Base-by-base conservation (phyloP, 2,113 vertebrate genomes). In the Rana temporaria region DNA sequence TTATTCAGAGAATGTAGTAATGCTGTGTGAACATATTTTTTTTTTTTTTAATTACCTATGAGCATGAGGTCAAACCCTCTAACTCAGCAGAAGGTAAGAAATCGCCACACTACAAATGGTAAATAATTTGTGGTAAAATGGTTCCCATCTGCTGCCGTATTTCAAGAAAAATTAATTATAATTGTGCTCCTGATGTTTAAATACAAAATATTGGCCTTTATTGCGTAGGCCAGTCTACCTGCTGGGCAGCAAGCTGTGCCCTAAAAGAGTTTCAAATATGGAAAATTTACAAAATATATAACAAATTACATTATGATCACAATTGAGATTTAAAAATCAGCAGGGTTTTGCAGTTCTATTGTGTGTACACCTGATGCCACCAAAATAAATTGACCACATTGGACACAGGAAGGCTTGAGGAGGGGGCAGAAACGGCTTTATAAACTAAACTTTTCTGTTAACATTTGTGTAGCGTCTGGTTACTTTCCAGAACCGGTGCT, bases 261-360 rank as follows among this genome's bases (percentile, higher is more conserved):
- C 79, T 81, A 60, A 70, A 22, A 38, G 66, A 60, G 30, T 72
- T 64, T 81, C 1, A 65, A 19, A 34, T 8, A 73, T 73, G 79
- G 79, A 52, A 55, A 65, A 64, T 73, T 56, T 42, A 17, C 68
- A 81, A 73, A 32, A 34, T 22, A 55, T 73, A 52, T 56, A 42
- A 53, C 34, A 73, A 64, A 81, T 63, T 32, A 12, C 18, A 55
- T 81, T 81, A 55, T 65, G 65, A 65, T 65, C 34, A 72, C 14
- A 55, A 53, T 18, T 15, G 24, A 72, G 57, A 55, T 65, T 73
- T 73, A 73, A 26, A 81, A 60, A 73, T 56, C 79, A 64, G 69
- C 79, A 56, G 60, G 79, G 32, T 18, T 18, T 75, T 57, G 59
- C 6, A 26, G 64, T 63, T 73, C 16, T 14, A 64, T 24, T 64